Base-by-base conservation (phyloP, 2,113 vertebrate genomes). In the Hippocampus zosterae region DNA sequence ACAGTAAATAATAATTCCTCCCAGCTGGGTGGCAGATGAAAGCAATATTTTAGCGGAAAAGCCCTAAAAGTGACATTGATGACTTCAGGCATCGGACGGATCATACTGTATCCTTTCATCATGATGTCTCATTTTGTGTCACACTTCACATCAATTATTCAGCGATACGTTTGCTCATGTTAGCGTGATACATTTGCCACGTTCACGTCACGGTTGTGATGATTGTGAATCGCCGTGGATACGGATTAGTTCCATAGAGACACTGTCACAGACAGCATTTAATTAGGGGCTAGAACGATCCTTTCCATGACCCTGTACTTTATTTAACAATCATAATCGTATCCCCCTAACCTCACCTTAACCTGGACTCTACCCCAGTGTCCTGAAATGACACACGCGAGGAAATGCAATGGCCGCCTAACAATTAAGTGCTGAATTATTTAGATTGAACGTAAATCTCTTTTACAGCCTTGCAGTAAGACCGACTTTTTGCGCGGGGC, bases 1-100 rank as follows among this genome's bases (percentile, higher is more conserved):
- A 63, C 61, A 63, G 37, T 63, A 63, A 63, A 63, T 63, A 63
- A 63, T 63, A 63, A 63, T 41, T 63, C 40, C 9, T 63, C 61
- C 61, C 61, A 63, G 37, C 33, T 63, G 61, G 61, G 23, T 23
- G 61, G 61, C 42, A 42, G 61, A 63, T 63, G 5, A 63, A 63
- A 63, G 37, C 11, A 8, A 63, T 63, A 63, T n/a, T 23, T 63
- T 40, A 63, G 37, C 5, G 5, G 21, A 63, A 63, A 63, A 63
- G 61, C 61, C 61, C 21, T 42, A 42, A 23, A 63, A 63, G 61
- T 40, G 61, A 63, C 61, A n/a, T 42, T 37, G 27, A n/a, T 41
- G 18, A 41, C 37, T 41, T 37, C 61, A n/a, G 37, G 21, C 61
- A 8, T n/a, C n/a, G 61, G 37, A 13, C 11, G 37, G 61, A 63